Evolutionary conservation across 2,797 vertebrate species (phyloP), one percentile per base, ranked within the genome.

Genomic region (Sebastes flavidus): DNA sequence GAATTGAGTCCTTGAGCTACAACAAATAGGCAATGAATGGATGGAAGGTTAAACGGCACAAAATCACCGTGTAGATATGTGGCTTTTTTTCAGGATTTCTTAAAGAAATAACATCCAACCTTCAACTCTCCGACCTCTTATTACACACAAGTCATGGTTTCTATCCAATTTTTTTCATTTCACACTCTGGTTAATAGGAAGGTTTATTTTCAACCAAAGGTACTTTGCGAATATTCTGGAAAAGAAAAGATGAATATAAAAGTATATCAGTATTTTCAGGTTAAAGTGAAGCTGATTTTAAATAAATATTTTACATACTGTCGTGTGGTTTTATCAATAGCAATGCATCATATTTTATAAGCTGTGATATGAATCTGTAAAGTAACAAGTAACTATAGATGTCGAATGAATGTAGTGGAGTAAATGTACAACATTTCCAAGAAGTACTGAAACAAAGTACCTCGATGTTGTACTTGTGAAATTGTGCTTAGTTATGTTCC

Each of bases 341-440:
- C 22, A 62, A 8, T 18, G 32, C 18, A 68, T 34, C 8, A 27
- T 49, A 54, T 42, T 55, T 38, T 22, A 14, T 13, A 36, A 22
- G 20, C 30, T 22, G 30, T 22, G 20, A 42, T 38, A 10, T 8
- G 3, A 75, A 36, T 30, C 2, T 46, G 14, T 25, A 22, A 65
- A 29, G 2, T 0, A n/a, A 36, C 24, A 34, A 9, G 6, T n/a
- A 20, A 52, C 3, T 52, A 3, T 18, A 12, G 18, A 30, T 27
- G 0, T 29, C 2, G 0, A 32, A 30, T 14, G 46, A 12, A 8
- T 30, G 13, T 9, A 29, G 16, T 9, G n/a, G 11, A 36, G 8
- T n/a, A 24, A 8, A 63, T 27, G 14, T 8, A 18, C 8, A 46
- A 16, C 5, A 46, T 42, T 49, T 63, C 6, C 30, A 55, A 42